Evolutionary conservation across 2,797 vertebrate genomes (phyloP).

Genomic region (Microchirus variegatus): DNA sequence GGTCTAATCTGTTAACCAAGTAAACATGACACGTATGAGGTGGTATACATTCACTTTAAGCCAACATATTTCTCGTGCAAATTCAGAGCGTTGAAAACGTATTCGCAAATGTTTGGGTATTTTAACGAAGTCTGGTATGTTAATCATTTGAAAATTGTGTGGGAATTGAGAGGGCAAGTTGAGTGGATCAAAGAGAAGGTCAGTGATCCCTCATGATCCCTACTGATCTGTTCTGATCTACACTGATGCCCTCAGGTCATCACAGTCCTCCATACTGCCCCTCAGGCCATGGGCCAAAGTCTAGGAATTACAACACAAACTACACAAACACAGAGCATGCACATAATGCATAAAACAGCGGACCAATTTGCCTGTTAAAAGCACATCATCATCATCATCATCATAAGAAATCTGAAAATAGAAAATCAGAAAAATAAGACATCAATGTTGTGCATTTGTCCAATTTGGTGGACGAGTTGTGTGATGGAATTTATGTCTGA

Average conservation of each 20-base stretch:
- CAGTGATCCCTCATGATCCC: conserved; percentile 59
- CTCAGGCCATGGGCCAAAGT: conserved; percentile 47
- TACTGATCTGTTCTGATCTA: conserved; percentile 58
- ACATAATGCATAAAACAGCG: neutral
- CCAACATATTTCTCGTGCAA: conserved; percentile 2
- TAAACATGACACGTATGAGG: conserved; percentile 8
- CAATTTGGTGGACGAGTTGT: conserved; percentile 3
- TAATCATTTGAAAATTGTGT: conserved; percentile 41
- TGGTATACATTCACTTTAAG: conserved; percentile 7
- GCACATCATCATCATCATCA: too few relatives aligned
- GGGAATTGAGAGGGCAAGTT: conserved; percentile 44
- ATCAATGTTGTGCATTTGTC: neutral
- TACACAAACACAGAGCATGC: conserved; percentile 11
- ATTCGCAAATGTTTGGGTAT: conserved; percentile 23
- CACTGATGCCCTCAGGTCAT: conserved; percentile 47
- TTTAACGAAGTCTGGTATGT: conserved; percentile 25
- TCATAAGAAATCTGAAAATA: neutral
- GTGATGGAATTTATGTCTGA: conserved; percentile 6
- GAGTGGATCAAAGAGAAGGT: conserved; percentile 60
- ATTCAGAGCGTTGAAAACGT: conserved; percentile 6
- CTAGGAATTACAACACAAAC: conserved; percentile 49
- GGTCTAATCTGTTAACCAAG: conserved; percentile 24
- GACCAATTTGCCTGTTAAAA: neutral
- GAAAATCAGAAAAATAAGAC: neutral
- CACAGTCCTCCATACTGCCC: conserved; percentile 33